Base-by-base conservation (phyloP, 1,140 invertebrate species). In the Drosophila burlai region DNA sequence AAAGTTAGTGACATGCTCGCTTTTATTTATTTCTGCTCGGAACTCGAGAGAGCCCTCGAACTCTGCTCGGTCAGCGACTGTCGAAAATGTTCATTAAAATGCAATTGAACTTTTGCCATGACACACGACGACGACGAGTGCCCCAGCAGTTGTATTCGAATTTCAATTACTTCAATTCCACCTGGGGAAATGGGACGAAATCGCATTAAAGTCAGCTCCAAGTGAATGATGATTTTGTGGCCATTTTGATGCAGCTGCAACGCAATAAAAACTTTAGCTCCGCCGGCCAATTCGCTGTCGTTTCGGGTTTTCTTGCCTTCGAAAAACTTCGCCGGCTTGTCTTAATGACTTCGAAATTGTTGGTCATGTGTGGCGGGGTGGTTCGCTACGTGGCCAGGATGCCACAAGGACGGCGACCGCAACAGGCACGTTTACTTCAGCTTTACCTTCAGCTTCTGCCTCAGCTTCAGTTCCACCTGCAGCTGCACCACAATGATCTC, bases 281-380 rank as follows among this genome's bases (percentile, higher is more conserved):
- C 63, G 38, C 15, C 21, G 47, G 63, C 63, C 63, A 65, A 65
- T 65, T 62, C 58, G 58, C 63, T 34, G 58, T 3, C 29, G 4
- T 26, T 63, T 66, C 63, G 59, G 26, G 21, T n/a, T 34, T 38
- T 46, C 38, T 40, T 65, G 34, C 71, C 63, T 75, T 65, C 42
- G 18, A 52, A 68, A 64, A 84, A 64, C 76, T 64, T 76, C 61
- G 50, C 58, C 64, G 50, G 34, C 38, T 60, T 69, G 58, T 71
- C 84, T 83, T 86, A 89, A 86, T 89, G 83, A 74, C 84, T 89
- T 86, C 79, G 72, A 80, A 80, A 87, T 80, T 80, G 76, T 76
- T 66, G 61, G 50, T 43, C 62, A 61, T 73, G 67, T 73, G 69
- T 73, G 68, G 31, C 67, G 31, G 71, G 71, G n/a, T 24, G 50